Evolutionary conservation across 2,888 invertebrate species (phyloP), one percentile per base, ranked within the genome.

Genomic region (Noctua pronuba): DNA sequence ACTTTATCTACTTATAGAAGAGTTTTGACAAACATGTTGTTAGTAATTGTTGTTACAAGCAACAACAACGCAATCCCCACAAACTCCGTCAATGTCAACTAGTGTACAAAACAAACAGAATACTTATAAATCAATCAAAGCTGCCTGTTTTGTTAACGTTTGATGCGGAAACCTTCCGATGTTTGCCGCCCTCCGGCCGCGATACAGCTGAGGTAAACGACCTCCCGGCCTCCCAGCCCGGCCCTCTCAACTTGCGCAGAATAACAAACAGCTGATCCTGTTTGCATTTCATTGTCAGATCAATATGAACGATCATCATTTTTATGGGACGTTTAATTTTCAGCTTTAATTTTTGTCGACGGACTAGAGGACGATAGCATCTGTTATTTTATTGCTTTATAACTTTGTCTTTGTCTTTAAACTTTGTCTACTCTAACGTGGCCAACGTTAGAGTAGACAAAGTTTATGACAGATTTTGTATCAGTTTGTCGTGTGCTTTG

Each of bases 261-360:
- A 84, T 84, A 86, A 71, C 79, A 86, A 86, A 64, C 84, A 78
- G 75, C 79, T 86, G 84, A 86, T 86, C 28, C 78, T 73, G 46
- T 77, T 71, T 69, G 69, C 72, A 74, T 78, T 84, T 70, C 52
- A 69, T 52, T 77, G 78, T 83, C 83, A 83, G 79, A 86, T 84
- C 84, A 79, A 84, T 84, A 86, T 73, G 49, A 70, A 31, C 71
- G 46, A 68, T 81, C 67, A 55, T 78, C 21, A 35, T 65, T 83
- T 77, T 84, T 35, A 62, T 31, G 46, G 55, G n/a, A 7, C n/a
- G 65, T n/a, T 82, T 65, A 69, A 65, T 72, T 58, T 66, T 41
- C 1, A n/a, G 16, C 5, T 35, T 46, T 35, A 2, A 11, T 21
- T 64, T 58, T n/a, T 49, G 2, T 41, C 41, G 13, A 41, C 41